Percentiles rank a stretch among this genome's conserved stretches.
Evolutionary conservation across 2,797 vertebrate genomes (phyloP).

Genomic region (Lepidocolaptes lacrymiger): DNA sequence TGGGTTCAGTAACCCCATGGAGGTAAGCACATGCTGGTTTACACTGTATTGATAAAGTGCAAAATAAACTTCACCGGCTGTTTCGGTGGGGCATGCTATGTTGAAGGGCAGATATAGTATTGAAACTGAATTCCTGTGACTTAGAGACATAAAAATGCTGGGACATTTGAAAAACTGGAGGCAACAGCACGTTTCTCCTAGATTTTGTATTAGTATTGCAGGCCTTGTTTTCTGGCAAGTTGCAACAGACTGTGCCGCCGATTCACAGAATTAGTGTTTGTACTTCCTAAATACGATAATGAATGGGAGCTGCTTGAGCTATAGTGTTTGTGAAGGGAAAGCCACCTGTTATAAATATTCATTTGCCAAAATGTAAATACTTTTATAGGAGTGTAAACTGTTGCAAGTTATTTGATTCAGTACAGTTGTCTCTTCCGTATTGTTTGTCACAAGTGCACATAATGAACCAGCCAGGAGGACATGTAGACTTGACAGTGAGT

Average conservation of each 20-base stretch:
- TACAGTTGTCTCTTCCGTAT: slow-evolving; percentile 65
- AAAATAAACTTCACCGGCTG: slow-evolving; percentile 77
- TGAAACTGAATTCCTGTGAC: slow-evolving; percentile 7
- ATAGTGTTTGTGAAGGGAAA: slow-evolving; percentile 65
- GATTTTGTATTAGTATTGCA: neutral
- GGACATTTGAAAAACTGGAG: neutral
- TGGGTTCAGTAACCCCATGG: slow-evolving; percentile 67
- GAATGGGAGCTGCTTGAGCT: slow-evolving; percentile 57
- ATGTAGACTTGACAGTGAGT: slow-evolving; percentile 61
- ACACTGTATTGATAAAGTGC: slow-evolving; percentile 76
- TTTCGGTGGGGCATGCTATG: slow-evolving; percentile 71
- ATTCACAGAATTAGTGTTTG: slow-evolving; percentile 40
- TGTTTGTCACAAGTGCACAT: slow-evolving; percentile 72
- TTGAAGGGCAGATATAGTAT: slow-evolving; percentile 36
- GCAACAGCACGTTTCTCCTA: neutral
- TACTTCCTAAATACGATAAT: slow-evolving; percentile 21
- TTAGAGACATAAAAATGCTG: neutral
- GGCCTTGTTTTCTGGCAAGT: neutral
- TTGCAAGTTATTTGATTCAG: slow-evolving; percentile 73
- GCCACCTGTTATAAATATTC: slow-evolving; percentile 79
- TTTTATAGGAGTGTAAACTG: slow-evolving; percentile 74
- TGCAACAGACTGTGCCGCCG: neutral
- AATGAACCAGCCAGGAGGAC: slow-evolving; percentile 73
- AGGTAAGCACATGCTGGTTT: slow-evolving; percentile 78
- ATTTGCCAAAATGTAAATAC: slow-evolving; percentile 78